Percentiles rank a stretch among this genome's conserved stretches.
Evolutionary conservation across 1,140 invertebrate species (phyloP).

Genomic region (Tetramorium alpestre): DNA sequence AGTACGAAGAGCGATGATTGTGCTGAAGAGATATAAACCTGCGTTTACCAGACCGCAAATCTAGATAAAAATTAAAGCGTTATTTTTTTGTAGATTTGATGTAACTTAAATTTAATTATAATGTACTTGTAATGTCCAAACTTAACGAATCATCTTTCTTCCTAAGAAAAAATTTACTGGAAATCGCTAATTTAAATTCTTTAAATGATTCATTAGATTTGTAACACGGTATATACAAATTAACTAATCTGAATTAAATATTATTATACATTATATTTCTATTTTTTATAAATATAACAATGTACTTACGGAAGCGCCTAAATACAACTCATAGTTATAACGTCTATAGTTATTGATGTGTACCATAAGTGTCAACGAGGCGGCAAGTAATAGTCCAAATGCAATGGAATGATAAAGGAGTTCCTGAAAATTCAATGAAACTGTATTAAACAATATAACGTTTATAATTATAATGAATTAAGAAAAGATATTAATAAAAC

Average conservation of each 20-base stretch:
- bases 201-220: background rate
- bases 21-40: constrained; percentile 90
- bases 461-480: background rate
- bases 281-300: constrained; percentile 5
- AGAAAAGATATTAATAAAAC: too few relatives aligned
- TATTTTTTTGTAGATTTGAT: background rate
- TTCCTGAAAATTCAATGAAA: constrained; percentile 87
- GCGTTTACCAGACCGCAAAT: constrained; percentile 90
- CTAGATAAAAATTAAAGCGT: constrained; percentile 85
- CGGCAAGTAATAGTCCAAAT: constrained; percentile 89
- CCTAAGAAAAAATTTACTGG: background rate
- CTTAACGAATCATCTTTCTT: background rate
- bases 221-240: background rate
- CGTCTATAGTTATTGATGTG: constrained; percentile 86
- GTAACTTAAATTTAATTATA: constrained; percentile 28
- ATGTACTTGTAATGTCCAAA: background rate
- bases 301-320: constrained; percentile 89
- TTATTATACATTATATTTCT: background rate
- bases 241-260: background rate
- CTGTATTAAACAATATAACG: background rate
- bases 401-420: constrained; percentile 91
- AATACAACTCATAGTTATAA: constrained; percentile 86
- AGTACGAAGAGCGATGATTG: constrained; percentile 89
- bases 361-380: constrained; percentile 88
- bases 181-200: background rate